Evolutionary conservation across 2,888 invertebrate species (phyloP).

Genomic region (Hybos culiciformis): DNA sequence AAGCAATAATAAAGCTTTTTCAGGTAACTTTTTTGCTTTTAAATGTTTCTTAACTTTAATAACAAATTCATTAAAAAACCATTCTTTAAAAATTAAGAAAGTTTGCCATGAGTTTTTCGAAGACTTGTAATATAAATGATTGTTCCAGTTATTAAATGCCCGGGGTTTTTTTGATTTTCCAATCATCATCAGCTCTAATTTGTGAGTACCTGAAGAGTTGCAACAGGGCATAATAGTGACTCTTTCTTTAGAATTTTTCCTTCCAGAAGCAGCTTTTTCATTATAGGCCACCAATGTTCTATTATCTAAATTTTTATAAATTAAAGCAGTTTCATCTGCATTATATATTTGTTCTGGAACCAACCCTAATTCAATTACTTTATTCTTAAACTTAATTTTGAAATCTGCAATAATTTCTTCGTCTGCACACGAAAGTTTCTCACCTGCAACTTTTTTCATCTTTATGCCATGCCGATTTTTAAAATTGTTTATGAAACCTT

Average conservation of each 20-base stretch:
- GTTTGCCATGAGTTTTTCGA: not conserved
- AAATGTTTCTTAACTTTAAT: not conserved
- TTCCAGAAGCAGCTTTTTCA: not conserved
- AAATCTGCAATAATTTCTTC: not conserved
- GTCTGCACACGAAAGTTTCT: not conserved
- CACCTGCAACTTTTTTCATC: not conserved
- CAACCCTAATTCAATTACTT: not conserved
- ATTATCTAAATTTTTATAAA: not conserved
- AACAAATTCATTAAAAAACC: not conserved
- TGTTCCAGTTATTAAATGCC: not conserved
- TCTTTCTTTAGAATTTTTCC: not conserved
- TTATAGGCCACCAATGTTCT: not conserved
- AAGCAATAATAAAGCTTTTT: not conserved
- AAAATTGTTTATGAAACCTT: not conserved
- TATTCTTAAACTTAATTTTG: not conserved
- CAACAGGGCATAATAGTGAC: not conserved
- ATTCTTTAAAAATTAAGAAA: not conserved
- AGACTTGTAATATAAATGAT: not conserved
- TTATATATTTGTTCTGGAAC: not conserved
- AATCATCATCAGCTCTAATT: not conserved
- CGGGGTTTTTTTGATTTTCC: not conserved
- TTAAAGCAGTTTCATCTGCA: not conserved
- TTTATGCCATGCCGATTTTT: not conserved
- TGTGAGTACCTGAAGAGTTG: not conserved
- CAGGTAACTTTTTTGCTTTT: not conserved